Conservation (phyloP, 2,797 vertebrate species). For the Amblyraja radiata region DNA sequence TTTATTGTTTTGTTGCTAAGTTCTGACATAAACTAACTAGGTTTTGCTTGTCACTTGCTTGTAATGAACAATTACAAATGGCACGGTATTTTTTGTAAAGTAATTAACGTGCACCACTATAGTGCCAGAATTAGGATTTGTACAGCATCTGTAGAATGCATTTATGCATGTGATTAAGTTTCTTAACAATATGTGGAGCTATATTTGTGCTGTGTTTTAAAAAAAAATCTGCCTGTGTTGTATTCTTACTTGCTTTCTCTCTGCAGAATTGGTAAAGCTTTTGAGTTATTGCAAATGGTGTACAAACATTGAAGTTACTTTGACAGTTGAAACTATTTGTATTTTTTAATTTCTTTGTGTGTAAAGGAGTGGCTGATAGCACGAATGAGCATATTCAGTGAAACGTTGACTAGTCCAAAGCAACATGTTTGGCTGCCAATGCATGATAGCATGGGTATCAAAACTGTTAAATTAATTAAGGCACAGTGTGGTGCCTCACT, state of each 20-base stretch:
- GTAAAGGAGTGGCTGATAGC: constrained; percentile 65
- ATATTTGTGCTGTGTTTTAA: constrained; percentile 73
- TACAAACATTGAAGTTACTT: constrained; percentile 60
- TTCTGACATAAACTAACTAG: constrained; percentile 27
- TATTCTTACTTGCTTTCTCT: constrained; percentile 63
- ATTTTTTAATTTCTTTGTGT: constrained; percentile 62
- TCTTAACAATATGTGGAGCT: constrained; percentile 76
- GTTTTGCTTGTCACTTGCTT: constrained; percentile 58
- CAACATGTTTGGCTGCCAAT: constrained; percentile 61
- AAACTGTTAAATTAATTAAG: constrained; percentile 61
- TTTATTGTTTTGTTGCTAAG: constrained; percentile 37
- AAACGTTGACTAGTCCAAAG: constrained; percentile 45
- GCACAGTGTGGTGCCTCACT: constrained; percentile 66
- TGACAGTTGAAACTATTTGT: constrained; percentile 57
- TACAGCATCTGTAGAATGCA: constrained; percentile 75
- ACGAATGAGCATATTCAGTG: constrained; percentile 61
- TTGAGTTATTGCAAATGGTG: constrained; percentile 59
- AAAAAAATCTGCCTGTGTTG: constrained; percentile 65
- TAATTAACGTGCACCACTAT: constrained; percentile 43
- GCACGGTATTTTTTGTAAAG: constrained; percentile 48
- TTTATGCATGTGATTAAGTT: constrained; percentile 77
- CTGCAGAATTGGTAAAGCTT: constrained; percentile 61
- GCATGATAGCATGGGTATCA: constrained; percentile 71
- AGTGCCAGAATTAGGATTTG: constrained; percentile 52
- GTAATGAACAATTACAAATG: constrained; percentile 49